Percentiles rank a stretch among this genome's conserved stretches.
Evolutionary conservation across 2,888 invertebrate species (phyloP).

Genomic region (Pachliopta kotzebuea): DNA sequence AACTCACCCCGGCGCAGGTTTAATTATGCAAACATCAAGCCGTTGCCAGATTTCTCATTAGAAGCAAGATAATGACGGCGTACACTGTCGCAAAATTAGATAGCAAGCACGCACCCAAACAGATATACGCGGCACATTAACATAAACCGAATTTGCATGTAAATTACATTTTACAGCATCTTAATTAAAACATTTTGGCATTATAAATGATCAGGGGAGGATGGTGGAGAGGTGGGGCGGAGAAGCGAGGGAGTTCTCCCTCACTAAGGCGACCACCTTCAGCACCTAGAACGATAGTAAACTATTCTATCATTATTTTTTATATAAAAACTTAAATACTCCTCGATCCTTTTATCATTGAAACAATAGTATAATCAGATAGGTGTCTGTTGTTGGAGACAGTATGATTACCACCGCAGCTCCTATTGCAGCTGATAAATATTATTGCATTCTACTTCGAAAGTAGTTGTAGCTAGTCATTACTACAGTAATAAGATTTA

Average conservation of each 20-base stretch:
- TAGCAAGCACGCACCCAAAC: constrained; percentile 80
- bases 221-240: constrained; percentile 55
- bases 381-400: no score
- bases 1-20: constrained; percentile 71
- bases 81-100: constrained; percentile 81
- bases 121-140: constrained; percentile 81
- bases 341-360: no score
- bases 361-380: no score
- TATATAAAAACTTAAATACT: no score
- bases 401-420: no score
- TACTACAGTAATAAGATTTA: no score
- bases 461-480: no score
- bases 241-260: no score
- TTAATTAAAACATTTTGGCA: constrained; percentile 82
- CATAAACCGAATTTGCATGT: constrained; percentile 83
- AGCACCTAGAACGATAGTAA: constrained; percentile 61
- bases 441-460: no score
- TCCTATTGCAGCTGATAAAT: no score
- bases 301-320: constrained; percentile 33
- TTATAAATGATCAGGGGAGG: constrained; percentile 80
- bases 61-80: constrained; percentile 80
- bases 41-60: constrained; percentile 81
- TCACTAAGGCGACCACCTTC: constrained; percentile 56
- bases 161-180: constrained; percentile 82
- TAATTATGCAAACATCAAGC: constrained; percentile 81